phyloP scores from a whole-genome alignment of 2,888 invertebrate genomes.

The Acanthosepion lycidas region DNA sequence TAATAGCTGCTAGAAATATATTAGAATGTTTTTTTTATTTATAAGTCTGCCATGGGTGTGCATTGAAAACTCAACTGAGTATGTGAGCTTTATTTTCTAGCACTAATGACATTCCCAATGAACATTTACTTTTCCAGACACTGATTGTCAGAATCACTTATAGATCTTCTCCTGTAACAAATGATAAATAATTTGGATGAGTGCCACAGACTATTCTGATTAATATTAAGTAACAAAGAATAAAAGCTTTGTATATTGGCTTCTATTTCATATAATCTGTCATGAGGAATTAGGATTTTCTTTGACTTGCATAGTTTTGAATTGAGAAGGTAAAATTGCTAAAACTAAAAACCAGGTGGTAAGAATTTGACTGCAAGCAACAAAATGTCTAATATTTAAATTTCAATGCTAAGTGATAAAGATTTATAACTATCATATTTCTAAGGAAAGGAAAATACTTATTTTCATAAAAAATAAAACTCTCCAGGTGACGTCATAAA shows the following conservation, averaged over 20 bases:
- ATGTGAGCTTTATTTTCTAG: not conserved
- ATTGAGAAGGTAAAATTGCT: not conserved
- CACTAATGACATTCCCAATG: not conserved
- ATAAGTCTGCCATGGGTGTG: not conserved
- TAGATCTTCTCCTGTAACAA: not conserved
- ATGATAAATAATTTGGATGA: not conserved
- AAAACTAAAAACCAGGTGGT: not conserved
- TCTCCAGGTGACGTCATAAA: no score
- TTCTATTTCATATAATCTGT: not conserved
- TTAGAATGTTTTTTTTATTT: not conserved
- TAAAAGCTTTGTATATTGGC: not conserved
- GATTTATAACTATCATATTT: no score
- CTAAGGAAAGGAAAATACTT: no score
- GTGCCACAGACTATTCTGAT: not conserved
- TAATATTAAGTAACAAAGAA: not conserved
- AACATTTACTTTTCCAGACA: constrained; percentile 4
- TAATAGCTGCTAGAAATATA: constrained; percentile 9
- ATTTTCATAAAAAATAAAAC: no score
- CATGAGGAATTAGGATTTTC: not conserved
- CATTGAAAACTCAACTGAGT: not conserved
- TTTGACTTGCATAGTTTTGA: not conserved
- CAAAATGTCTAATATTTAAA: no score
- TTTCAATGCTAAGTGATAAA: no score
- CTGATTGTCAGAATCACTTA: not conserved
- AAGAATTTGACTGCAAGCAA: not conserved